A percentile compares a stretch with the other conserved stretches of the same genome.
phyloP scores from a whole-genome alignment of 1,140 invertebrate species.

The Plutomurus gul region DNA sequence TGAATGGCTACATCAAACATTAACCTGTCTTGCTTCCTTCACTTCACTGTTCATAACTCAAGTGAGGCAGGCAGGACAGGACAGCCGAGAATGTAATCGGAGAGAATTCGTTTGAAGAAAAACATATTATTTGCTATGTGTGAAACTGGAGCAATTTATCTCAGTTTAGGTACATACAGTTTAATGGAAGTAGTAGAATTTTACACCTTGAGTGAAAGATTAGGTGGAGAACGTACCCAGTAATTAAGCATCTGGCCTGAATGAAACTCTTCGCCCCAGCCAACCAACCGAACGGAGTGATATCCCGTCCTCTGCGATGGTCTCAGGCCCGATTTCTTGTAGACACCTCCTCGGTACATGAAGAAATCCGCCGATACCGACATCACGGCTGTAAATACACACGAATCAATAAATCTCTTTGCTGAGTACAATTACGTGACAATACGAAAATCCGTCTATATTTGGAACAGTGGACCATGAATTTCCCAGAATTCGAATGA shows the following conservation, averaged over 20 bases:
- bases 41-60: too few species aligned
- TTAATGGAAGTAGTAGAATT: too few species aligned
- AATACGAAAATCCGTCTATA: background rate
- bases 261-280: slow-evolving; percentile 79
- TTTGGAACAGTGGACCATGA: background rate
- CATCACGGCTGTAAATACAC: slow-evolving; percentile 75
- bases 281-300: slow-evolving; percentile 88
- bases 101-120: too few species aligned
- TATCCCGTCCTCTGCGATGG: slow-evolving; percentile 66
- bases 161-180: too few species aligned
- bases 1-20: too few species aligned
- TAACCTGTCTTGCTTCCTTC: too few species aligned
- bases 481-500: background rate
- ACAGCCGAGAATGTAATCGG: too few species aligned
- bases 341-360: slow-evolving; percentile 81
- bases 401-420: background rate
- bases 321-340: slow-evolving; percentile 66
- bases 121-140: too few species aligned
- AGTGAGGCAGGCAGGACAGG: too few species aligned
- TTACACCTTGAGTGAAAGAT: too few species aligned
- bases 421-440: background rate
- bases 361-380: slow-evolving; percentile 88
- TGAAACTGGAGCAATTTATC: too few species aligned
- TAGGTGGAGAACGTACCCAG: slow-evolving; percentile 79
- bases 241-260: slow-evolving; percentile 70